Conservation (phyloP, 2,888 invertebrate species). For the Rhogogaster chlorosoma region DNA sequence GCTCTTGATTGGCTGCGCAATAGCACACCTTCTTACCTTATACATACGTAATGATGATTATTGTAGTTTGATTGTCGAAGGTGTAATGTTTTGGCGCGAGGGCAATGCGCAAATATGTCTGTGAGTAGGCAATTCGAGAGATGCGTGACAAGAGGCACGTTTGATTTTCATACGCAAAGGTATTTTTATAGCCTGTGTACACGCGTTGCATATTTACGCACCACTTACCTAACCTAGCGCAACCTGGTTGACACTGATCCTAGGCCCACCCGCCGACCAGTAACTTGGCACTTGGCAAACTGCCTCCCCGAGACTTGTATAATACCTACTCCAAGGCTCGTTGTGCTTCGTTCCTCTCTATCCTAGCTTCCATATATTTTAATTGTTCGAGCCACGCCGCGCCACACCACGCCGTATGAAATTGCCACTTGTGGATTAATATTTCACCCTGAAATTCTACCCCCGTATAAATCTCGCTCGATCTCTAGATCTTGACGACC, state of each 20-base stretch:
- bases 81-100: background rate
- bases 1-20: conserved; percentile 16
- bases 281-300: conserved; percentile 28
- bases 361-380: conserved; percentile 27
- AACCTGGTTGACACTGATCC: conserved; percentile 48
- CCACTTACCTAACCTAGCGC: conserved; percentile 50
- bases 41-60: background rate
- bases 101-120: conserved; percentile 36
- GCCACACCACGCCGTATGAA: background rate
- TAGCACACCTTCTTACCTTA: background rate
- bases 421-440: conserved; percentile 50
- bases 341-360: background rate
- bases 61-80: background rate
- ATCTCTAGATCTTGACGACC: conserved; percentile 39
- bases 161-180: conserved; percentile 49
- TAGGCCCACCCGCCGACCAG: conserved; percentile 43
- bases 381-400: conserved; percentile 9
- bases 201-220: conserved; percentile 45
- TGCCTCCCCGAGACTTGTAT: conserved; percentile 31
- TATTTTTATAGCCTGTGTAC: conserved; percentile 43
- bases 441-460: conserved; percentile 43
- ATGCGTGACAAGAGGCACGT: conserved; percentile 49
- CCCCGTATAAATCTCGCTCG: background rate
- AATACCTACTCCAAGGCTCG: background rate
- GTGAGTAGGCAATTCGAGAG: background rate